These are phyloP conservation scores for Lepus oiostolus DNA, from an alignment of 2,797 vertebrate species.

Conservation along the genomic window DNA sequence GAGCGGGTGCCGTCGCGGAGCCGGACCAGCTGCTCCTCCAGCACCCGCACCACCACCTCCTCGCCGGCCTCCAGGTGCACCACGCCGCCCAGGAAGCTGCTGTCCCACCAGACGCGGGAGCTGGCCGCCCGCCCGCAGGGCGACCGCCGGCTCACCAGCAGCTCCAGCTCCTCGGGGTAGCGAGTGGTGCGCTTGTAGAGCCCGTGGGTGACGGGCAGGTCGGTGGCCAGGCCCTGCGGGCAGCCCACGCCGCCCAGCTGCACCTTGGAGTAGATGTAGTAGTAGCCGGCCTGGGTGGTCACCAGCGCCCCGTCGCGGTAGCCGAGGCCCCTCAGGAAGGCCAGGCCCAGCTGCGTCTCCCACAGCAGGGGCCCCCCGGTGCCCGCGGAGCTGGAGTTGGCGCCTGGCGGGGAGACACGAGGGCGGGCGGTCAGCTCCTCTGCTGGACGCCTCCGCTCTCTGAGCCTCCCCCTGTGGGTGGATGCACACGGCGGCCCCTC, in stretches of 20 bases:
- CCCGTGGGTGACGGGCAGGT: conserved; percentile 65
- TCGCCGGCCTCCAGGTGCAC: conserved; percentile 80
- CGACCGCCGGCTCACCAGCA: conserved; percentile 76
- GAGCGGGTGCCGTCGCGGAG: conserved; percentile 76
- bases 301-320: conserved; percentile 83
- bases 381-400: conserved; percentile 48
- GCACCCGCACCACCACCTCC: conserved; percentile 82
- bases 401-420: conserved; percentile 55
- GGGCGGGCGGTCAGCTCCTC: not conserved
- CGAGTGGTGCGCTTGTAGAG: conserved; percentile 81
- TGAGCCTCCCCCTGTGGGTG: not conserved
- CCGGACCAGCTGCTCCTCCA: not conserved
- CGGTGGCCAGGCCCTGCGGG: not conserved
- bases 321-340: conserved; percentile 82
- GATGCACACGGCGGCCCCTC: not conserved
- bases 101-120: conserved; percentile 80
- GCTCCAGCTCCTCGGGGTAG: conserved; percentile 72
- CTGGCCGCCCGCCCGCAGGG: conserved; percentile 47
- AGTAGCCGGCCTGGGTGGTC: conserved; percentile 76
- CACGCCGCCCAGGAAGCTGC: conserved; percentile 84
- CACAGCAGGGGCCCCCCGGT: conserved; percentile 76
- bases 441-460: not conserved
- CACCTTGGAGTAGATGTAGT: conserved; percentile 87
- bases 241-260: conserved; percentile 77
- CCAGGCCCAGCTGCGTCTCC: conserved; percentile 81